phyloP scores from a whole-genome alignment of 2,888 invertebrate genomes.

The Abrostola tripartita region DNA sequence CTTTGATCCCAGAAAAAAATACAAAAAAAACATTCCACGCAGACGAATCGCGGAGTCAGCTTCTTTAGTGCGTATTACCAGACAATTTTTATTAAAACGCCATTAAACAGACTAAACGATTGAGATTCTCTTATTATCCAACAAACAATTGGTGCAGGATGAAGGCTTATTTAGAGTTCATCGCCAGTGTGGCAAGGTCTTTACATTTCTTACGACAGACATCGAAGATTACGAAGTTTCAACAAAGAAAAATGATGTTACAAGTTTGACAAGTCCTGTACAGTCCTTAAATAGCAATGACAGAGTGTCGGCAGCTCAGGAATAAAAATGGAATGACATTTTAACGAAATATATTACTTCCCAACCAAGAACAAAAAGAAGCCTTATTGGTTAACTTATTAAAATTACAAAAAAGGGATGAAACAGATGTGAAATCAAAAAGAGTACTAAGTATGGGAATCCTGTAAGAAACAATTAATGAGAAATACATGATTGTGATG shows the following conservation, averaged over 20 bases:
- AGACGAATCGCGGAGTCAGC: too few species aligned
- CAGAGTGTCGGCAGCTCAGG: conserved; percentile 54
- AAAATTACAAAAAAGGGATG: too few species aligned
- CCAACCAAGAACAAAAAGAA: conserved; percentile 63
- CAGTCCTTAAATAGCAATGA: conserved; percentile 61
- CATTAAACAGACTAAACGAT: neutral
- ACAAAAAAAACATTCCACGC: too few species aligned
- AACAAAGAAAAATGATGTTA: neutral
- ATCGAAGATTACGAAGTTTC: neutral
- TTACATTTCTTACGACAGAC: conserved; percentile 2
- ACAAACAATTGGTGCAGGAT: neutral
- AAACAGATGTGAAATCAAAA: too few species aligned
- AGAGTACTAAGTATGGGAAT: too few species aligned
- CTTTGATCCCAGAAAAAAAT: too few species aligned
- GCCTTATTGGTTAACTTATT: too few species aligned
- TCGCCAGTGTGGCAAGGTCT: conserved; percentile 53
- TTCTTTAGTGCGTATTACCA: too few species aligned
- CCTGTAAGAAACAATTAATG: too few species aligned
- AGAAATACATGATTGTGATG: too few species aligned
- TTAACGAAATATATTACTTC: conserved; percentile 65
- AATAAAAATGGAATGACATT: conserved; percentile 25
- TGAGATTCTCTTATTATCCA: conserved; percentile 1
- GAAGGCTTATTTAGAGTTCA: conserved; percentile 51
- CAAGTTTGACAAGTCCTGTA: conserved; percentile 46
- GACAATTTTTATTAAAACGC: too few species aligned